A percentile compares a stretch with the other conserved stretches of the same genome.
phyloP scores from a whole-genome alignment of 2,888 invertebrate genomes.

The Deilephila porcellus region DNA sequence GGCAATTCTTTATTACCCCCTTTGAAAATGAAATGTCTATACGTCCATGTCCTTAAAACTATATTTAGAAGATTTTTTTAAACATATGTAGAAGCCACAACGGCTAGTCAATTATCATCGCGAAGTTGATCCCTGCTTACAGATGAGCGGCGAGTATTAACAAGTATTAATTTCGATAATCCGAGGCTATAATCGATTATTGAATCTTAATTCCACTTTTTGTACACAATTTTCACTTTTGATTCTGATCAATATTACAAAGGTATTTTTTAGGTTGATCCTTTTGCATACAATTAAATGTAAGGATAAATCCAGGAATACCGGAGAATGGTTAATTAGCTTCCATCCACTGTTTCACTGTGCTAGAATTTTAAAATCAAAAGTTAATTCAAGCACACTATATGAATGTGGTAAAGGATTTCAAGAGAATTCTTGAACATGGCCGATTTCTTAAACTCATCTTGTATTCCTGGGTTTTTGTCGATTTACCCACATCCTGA shows the following conservation, averaged over 20 bases:
- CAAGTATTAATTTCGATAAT: background rate
- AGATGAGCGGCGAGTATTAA: background rate
- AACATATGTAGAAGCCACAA: too few relatives aligned
- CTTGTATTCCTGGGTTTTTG: background rate
- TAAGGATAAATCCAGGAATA: background rate
- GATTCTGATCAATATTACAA: background rate
- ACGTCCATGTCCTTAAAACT: too few relatives aligned
- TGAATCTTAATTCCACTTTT: background rate
- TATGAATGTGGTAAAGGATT: too few relatives aligned
- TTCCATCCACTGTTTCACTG: too few relatives aligned
- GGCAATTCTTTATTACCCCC: too few relatives aligned
- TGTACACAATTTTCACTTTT: background rate
- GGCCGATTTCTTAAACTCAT: background rate
- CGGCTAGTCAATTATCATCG: too few relatives aligned
- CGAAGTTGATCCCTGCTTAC: background rate
- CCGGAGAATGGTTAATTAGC: background rate
- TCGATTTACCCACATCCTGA: too few relatives aligned
- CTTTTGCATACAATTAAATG: background rate
- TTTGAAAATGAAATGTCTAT: too few relatives aligned
- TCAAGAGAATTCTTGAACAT: too few relatives aligned
- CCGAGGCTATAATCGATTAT: background rate
- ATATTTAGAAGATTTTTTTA: too few relatives aligned
- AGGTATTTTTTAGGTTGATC: background rate
- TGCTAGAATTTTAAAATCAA: too few relatives aligned
- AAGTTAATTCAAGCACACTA: too few relatives aligned